phyloP scores from a whole-genome alignment of 2,113 vertebrate genomes.

The Naja naja region DNA sequence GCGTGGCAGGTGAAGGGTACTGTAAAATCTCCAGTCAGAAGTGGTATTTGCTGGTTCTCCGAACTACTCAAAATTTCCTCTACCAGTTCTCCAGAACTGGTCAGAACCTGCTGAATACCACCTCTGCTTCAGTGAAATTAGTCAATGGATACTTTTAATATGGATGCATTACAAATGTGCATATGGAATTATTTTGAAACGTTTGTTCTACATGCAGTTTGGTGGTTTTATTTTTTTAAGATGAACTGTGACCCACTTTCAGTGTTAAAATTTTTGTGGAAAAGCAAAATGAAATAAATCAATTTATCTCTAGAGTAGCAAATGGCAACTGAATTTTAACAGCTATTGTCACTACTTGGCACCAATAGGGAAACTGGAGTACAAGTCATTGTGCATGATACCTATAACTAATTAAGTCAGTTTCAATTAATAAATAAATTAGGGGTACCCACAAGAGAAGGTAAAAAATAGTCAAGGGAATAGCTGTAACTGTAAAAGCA shows the following conservation, averaged over 20 bases:
- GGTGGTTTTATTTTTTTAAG: neutral
- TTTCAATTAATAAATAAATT: neutral
- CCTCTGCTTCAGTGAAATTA: neutral
- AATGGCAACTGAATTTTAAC: neutral
- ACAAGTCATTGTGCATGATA: neutral
- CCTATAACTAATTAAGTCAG: neutral
- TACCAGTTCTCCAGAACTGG: no score
- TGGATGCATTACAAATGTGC: neutral
- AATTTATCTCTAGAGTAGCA: neutral
- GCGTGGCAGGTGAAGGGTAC: no score
- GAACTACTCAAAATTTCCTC: no score
- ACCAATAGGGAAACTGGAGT: neutral
- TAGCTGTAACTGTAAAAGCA: neutral
- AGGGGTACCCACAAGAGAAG: neutral
- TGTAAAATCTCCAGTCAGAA: no score
- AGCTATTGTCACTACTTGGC: neutral
- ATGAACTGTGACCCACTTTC: neutral
- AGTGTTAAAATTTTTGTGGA: neutral
- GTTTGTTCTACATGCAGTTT: neutral
- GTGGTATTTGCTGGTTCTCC: no score
- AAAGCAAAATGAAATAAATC: neutral
- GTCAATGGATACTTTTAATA: neutral
- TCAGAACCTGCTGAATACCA: no score
- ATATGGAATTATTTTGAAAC: neutral
- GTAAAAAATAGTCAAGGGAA: neutral